Percentiles rank a stretch among this genome's conserved stretches.
Conservation (phyloP, 2,888 invertebrate genomes). For the Conus canariensis region DNA sequence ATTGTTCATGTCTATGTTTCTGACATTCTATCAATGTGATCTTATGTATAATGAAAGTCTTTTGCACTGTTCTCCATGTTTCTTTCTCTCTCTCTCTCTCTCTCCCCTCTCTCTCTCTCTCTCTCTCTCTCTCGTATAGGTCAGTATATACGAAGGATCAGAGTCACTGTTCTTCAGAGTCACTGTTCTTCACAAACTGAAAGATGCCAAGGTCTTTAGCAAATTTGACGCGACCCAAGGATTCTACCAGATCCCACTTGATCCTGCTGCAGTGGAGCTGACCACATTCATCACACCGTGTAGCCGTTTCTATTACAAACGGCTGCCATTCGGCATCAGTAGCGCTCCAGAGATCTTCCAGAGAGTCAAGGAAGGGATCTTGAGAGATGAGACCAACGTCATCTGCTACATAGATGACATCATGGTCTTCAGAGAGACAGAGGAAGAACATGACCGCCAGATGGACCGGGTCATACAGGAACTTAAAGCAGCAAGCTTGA, state of each 20-base stretch:
- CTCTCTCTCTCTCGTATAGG: too few species aligned
- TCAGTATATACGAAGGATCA: too few species aligned
- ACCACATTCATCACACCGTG: background rate
- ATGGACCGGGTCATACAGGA: background rate
- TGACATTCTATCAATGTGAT: too few species aligned
- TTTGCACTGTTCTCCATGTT: too few species aligned
- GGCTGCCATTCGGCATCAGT: conserved; percentile 11
- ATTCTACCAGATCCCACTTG: conserved; percentile 8
- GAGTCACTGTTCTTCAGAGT: too few species aligned
- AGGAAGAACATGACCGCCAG: background rate
- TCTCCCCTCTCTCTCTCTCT: too few species aligned
- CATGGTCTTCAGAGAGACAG: background rate
- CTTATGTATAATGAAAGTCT: too few species aligned
- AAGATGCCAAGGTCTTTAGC: background rate
- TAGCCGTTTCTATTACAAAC: background rate
- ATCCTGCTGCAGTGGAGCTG: background rate
- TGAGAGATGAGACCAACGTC: background rate
- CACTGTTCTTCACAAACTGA: conserved; percentile 9
- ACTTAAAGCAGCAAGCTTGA: background rate
- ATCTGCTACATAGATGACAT: conserved; percentile 5
- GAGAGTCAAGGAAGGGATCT: background rate
- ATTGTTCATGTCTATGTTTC: too few species aligned
- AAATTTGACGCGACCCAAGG: conserved; percentile 22
- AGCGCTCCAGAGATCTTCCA: conserved; percentile 33
- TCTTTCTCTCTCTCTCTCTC: too few species aligned